Base-by-base conservation (phyloP, 2,888 invertebrate species). In the Frankliniella intonsa region DNA sequence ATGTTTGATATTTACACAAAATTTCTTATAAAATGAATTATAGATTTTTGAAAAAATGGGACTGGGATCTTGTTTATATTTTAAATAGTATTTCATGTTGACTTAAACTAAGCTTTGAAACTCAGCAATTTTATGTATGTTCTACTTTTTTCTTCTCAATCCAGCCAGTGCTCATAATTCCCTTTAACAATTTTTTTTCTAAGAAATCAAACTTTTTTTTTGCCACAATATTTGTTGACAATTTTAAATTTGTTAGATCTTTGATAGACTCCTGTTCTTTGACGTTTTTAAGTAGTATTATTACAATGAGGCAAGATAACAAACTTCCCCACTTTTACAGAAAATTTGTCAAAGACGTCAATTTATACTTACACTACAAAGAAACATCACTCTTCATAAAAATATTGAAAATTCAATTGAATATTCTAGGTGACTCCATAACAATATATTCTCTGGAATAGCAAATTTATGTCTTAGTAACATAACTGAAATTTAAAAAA, bases 351-450 rank as follows among this genome's bases (percentile, higher is more conserved):
- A 38, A 22, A 22, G 69, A 76, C 69, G 69, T 25, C 25, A n/a
- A 12, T 76, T 22, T 76, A 38, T 25, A 76, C 69, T 76, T 76
- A 76, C 22, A 76, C 3, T 25, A 76, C 69, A 25, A 76, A 25
- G 69, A 76, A 25, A 76, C 69, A 22, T 76, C 25, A 25, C 25
- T 25, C 25, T 76, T 76, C 69, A 76, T 76, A 76, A 76, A 76
- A 76, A 76, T 76, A 76, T 76, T 25, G 69, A 76, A 76, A 76
- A 76, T 76, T 76, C 25, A 76, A 76, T 76, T 76, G 69, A 25
- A 25, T 76, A 76, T 76, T 76, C 69, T 76, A 76, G 69, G 25
- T 25, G 69, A 76, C 69, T n/a, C 25, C 22, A 76, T 76, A 76
- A 10, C n/a, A 14, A 62, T n/a, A 62, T 62, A 62, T 17, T 62